Evolutionary conservation across 2,797 vertebrate species (phyloP).

Genomic region (Ispidina lecontei): DNA sequence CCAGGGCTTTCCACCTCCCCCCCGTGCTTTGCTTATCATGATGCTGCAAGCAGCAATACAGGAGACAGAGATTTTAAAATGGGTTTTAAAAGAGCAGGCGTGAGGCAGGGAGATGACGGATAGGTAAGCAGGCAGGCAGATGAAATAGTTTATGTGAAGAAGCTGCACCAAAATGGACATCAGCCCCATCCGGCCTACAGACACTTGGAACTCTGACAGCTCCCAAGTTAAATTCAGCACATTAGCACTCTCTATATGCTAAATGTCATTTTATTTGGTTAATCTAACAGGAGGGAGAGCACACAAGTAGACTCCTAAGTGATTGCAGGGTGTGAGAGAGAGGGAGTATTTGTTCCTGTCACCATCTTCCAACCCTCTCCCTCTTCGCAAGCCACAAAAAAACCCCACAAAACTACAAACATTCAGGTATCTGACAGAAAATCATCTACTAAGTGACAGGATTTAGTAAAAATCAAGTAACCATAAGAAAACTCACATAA

Average conservation of each 20-base stretch:
- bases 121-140: not conserved
- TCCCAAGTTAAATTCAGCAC: not conserved
- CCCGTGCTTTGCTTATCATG: not conserved
- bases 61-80: not conserved
- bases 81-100: not conserved
- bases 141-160: accelerated
- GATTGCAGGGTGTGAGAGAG: slow-evolving; percentile 34
- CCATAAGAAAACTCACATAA: not conserved
- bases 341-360: not conserved
- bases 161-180: not conserved
- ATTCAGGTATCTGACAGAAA: not conserved
- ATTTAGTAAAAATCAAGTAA: not conserved
- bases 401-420: not conserved
- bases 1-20: not conserved
- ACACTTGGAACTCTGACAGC: not conserved
- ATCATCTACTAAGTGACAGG: not conserved
- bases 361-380: not conserved
- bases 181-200: not conserved
- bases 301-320: not conserved
- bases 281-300: not conserved
- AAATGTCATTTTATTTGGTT: slow-evolving; percentile 32
- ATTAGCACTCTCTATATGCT: slow-evolving; percentile 10
- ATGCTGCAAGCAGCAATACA: not conserved
- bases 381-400: not conserved
- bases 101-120: not conserved